Evolutionary conservation across 2,113 vertebrate species (phyloP), one percentile per base, ranked within the genome.

Genomic region (Eptatretus burgeri): DNA sequence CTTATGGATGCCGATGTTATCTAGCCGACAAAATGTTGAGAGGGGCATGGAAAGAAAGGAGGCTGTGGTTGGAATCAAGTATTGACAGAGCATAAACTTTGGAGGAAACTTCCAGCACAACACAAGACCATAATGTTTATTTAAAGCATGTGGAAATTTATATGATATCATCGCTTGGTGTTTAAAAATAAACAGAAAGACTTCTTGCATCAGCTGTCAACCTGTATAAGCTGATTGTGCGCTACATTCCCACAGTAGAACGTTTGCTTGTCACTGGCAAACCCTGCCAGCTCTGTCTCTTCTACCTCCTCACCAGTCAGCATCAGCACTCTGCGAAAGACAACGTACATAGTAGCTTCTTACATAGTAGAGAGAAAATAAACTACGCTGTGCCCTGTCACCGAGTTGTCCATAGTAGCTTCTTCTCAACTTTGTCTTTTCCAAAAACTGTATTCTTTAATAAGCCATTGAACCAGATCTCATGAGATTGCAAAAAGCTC

Each of bases 191-290:
- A 41, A 41, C 27, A 41, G 7, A 41, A 41, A 41, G 27, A 41
- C 27, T 41, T 41, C 27, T n/a, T 13, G 56, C n/a, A 19, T 10
- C 9, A 60, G 19, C 14, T 41, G 1, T 51, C 66, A 70, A 95
- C 91, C 77, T 96, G 89, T 71, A 98, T 86, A 64, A 98, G 75
- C 11, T 96, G 91, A 60, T 93, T 82, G 66, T 98, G 88, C 0
- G 82, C 82, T 66, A 94, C 91, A 0, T 98, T 98, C 64, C 91
- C 91, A 9, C 91, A 98, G 73, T 86, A 98, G 74, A 98, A 98
- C 0, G 91, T 98, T 74, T 98, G 91, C 71, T 93, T 88, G 67
- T 96, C 87, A 19, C 95, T 87, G 67, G 93, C 85, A 53, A 98
- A 98, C 10, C 91, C 91, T 0, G 82, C 81, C 63, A 98, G 77